These are phyloP conservation scores for Oscheius onirici DNA, from an alignment of 2,888 invertebrate genomes.

Conservation along the genomic window DNA sequence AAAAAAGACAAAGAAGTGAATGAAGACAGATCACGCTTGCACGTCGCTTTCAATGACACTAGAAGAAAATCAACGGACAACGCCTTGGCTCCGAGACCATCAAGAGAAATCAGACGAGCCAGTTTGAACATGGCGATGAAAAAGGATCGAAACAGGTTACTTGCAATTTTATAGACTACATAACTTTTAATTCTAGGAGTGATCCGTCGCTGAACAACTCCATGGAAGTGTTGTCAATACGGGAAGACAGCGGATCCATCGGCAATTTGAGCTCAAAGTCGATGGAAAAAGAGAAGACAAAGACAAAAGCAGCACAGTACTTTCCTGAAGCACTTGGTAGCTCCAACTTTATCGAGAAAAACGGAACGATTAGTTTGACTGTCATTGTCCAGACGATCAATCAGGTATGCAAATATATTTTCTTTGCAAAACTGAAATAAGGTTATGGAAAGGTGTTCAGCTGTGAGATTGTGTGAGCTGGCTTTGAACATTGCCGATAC, in stretches of 20 bases:
- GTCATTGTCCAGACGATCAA: constrained; percentile 77
- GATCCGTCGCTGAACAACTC: constrained; percentile 61
- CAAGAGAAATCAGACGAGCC: constrained; percentile 36
- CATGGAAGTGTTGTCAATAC: constrained; percentile 53
- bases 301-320: constrained; percentile 34
- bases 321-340: constrained; percentile 73
- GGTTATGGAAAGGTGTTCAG: constrained; percentile 84
- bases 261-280: constrained; percentile 53
- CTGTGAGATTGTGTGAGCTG: constrained; percentile 88
- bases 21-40: constrained; percentile 42
- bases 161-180: not conserved
- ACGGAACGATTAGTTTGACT: constrained; percentile 91
- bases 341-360: constrained; percentile 88
- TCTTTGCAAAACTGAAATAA: not conserved
- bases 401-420: constrained; percentile 32
- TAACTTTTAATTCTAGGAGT: constrained; percentile 33
- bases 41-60: constrained; percentile 61
- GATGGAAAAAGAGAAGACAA: constrained; percentile 41
- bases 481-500: constrained; percentile 90
- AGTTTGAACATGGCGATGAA: constrained; percentile 43
- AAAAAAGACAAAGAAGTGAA: constrained; percentile 32
- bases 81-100: constrained; percentile 29
- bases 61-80: constrained; percentile 36
- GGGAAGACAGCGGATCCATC: constrained; percentile 49
- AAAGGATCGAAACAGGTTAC: constrained; percentile 40